Conservation (phyloP, 2,888 invertebrate genomes). For the Timema podura region DNA sequence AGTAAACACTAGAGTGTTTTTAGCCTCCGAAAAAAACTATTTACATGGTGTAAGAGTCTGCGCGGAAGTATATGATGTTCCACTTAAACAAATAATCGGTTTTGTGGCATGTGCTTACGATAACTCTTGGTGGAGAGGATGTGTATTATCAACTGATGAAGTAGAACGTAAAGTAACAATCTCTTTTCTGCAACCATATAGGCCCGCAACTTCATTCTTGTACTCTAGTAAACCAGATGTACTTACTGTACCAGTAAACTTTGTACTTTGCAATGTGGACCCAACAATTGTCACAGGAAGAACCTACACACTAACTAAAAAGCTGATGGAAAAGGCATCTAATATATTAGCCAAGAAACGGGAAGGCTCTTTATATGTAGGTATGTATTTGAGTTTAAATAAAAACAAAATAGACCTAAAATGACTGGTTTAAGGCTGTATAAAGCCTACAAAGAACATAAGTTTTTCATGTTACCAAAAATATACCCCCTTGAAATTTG, state of each 20-base stretch:
- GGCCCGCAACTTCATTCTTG: not conserved
- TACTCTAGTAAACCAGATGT: conserved; percentile 13
- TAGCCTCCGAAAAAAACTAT: conserved; percentile 4
- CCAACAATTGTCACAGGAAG: not conserved
- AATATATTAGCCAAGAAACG: not conserved
- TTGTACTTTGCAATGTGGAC: conserved; percentile 8
- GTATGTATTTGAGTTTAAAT: conserved; percentile 1
- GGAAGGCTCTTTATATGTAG: conserved; percentile 8
- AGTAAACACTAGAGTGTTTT: conserved; percentile 10
- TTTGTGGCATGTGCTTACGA: conserved; percentile 14
- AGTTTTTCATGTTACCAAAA: not conserved
- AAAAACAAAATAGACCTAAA: too few relatives aligned
- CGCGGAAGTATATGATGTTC: not conserved
- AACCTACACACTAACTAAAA: conserved; percentile 5
- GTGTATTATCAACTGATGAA: not conserved
- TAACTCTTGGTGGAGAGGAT: conserved; percentile 13
- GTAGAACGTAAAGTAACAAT: not conserved
- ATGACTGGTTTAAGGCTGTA: conserved; percentile 2
- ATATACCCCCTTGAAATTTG: not conserved
- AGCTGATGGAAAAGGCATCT: not conserved
- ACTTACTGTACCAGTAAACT: conserved; percentile 14
- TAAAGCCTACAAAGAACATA: not conserved
- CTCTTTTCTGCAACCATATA: conserved; percentile 9
- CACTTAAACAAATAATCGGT: conserved; percentile 3
- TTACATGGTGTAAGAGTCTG: not conserved